phyloP scores from a whole-genome alignment of 2,888 invertebrate genomes.

The Germaria angustata region DNA sequence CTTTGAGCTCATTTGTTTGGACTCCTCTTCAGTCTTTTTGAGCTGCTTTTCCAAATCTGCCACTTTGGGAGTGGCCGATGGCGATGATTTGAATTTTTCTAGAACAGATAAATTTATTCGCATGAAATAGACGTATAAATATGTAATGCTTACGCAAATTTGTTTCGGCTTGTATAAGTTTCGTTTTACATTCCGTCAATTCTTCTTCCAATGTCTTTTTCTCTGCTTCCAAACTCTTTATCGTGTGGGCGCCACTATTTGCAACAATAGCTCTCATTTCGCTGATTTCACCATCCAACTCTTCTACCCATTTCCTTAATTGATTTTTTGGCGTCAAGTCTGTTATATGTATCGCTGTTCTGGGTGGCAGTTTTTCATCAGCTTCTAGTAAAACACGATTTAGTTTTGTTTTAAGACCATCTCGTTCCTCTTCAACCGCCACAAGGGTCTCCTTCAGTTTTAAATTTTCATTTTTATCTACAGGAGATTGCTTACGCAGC shows the following conservation, averaged over 20 bases:
- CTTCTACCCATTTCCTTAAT: constrained; percentile 90
- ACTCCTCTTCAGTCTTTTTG: constrained; percentile 86
- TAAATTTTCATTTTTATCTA: constrained; percentile 71
- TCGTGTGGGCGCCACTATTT: constrained; percentile 78
- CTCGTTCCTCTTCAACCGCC: constrained; percentile 84
- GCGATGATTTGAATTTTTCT: constrained; percentile 74
- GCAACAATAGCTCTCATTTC: constrained; percentile 79
- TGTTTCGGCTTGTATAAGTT: constrained; percentile 83
- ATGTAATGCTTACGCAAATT: constrained; percentile 74
- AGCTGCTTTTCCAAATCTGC: constrained; percentile 85
- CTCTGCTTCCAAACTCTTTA: constrained; percentile 83
- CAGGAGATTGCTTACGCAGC: constrained; percentile 79
- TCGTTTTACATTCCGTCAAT: constrained; percentile 84
- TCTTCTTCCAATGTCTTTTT: constrained; percentile 84
- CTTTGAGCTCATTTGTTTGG: constrained; percentile 82
- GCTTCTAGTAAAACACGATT: constrained; percentile 85
- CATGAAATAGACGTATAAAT: too few species aligned
- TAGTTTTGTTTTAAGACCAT: constrained; percentile 84
- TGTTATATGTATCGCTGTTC: constrained; percentile 87
- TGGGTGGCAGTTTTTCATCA: constrained; percentile 84
- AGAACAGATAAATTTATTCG: neutral
- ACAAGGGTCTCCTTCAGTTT: constrained; percentile 82
- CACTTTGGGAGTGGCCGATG: constrained; percentile 82
- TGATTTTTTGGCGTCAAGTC: constrained; percentile 81
- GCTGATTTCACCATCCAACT: constrained; percentile 92